A percentile compares a stretch with the other conserved stretches of the same genome.
Conservation (phyloP, 2,113 vertebrate genomes). For the Myrmecobius fasciatus region DNA sequence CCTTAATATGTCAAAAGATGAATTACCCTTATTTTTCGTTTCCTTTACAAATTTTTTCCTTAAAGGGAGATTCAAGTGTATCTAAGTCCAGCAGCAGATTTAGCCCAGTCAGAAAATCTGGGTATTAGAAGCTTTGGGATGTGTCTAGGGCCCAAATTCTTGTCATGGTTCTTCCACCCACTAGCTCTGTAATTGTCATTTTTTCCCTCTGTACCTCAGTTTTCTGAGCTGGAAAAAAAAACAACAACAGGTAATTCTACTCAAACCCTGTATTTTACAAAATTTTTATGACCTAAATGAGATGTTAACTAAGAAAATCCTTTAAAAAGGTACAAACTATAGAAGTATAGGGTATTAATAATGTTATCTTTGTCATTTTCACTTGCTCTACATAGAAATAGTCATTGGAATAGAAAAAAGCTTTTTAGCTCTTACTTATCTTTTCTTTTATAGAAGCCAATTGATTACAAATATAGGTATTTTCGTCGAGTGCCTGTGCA, state of each 20-base stretch:
- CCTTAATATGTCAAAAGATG: not conserved
- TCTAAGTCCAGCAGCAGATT: slow-evolving; percentile 13
- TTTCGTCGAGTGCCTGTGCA: slow-evolving; percentile 91
- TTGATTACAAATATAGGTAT: slow-evolving; percentile 94
- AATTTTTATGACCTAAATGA: not conserved
- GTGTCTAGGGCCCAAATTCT: not conserved
- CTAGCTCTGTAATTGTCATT: not conserved
- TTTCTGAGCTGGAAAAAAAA: not conserved
- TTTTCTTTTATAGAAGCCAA: slow-evolving; percentile 87
- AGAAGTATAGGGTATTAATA: not conserved
- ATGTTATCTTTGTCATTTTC: not conserved
- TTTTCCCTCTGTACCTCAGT: not conserved
- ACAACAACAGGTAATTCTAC: not conserved
- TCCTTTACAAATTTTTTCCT: not conserved
- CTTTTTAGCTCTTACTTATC: not conserved
- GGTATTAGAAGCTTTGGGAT: not conserved
- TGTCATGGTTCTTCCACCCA: not conserved
- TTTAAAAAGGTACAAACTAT: not conserved
- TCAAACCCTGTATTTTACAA: not conserved
- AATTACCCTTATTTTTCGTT: slow-evolving; percentile 18
- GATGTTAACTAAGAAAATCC: not conserved
- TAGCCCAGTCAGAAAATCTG: not conserved
- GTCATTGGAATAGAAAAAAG: not conserved
- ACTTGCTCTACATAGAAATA: no score
- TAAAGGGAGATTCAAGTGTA: not conserved